Evolutionary conservation across 2,113 vertebrate species (phyloP).

Genomic region (Phyllostomus hastatus): DNA sequence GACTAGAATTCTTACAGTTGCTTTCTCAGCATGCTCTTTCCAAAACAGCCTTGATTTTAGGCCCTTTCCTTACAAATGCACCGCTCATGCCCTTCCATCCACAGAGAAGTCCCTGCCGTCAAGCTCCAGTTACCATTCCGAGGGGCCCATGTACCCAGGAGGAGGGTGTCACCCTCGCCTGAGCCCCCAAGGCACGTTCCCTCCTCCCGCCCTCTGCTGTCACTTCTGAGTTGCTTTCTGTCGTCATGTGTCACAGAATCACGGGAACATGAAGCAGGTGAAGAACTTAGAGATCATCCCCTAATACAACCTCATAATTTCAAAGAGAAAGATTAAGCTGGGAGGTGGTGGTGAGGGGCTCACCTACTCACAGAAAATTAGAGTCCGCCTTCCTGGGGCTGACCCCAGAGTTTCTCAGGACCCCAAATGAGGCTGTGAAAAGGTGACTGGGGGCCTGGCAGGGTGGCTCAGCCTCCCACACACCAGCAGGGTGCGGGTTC

Average conservation of each 20-base stretch:
- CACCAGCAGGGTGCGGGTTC: no score
- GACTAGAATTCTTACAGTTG: background rate
- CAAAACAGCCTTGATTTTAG: background rate
- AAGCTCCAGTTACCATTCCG: background rate
- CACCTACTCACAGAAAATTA: background rate
- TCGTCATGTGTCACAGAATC: background rate
- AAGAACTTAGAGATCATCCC: background rate
- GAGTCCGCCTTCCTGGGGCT: background rate
- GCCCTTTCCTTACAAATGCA: no score
- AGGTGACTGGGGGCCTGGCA: background rate
- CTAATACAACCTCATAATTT: background rate
- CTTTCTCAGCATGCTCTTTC: background rate
- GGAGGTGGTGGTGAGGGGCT: background rate
- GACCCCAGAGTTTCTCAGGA: background rate
- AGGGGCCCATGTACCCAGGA: accelerated
- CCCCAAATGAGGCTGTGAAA: background rate
- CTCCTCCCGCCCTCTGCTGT: background rate
- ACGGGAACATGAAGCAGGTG: background rate
- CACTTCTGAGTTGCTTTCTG: background rate
- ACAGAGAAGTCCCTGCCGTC: background rate
- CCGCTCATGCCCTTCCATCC: background rate
- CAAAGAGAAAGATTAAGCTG: background rate
- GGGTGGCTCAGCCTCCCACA: no score
- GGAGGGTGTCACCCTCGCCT: no score
- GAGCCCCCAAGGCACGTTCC: background rate